Percentiles rank a stretch among this genome's conserved stretches.
These are phyloP conservation scores for Podarcis lilfordi DNA, from an alignment of 2,797 vertebrate species.

Conservation along the genomic window DNA sequence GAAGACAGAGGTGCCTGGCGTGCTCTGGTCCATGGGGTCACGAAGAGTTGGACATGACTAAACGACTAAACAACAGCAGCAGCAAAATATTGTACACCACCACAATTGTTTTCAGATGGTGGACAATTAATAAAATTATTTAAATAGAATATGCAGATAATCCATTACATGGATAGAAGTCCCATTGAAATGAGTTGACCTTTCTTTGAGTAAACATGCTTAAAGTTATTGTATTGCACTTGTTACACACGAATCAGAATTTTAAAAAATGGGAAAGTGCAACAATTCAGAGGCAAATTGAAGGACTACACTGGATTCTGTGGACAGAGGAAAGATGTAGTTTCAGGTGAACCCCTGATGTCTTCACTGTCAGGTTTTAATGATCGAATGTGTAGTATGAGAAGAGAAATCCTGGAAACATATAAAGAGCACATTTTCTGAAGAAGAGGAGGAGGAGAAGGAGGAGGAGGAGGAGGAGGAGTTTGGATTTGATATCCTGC, in stretches of 20 bases:
- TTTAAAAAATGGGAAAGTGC: neutral
- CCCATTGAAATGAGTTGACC: neutral
- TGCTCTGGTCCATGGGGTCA: no score
- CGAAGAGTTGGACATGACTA: no score
- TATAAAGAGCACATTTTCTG: neutral
- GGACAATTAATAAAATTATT: no score
- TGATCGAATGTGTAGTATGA: neutral
- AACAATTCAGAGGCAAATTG: neutral
- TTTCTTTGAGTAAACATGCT: neutral
- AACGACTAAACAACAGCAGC: no score
- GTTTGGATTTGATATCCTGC: no score
- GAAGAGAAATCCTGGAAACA: neutral
- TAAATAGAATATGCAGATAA: no score
- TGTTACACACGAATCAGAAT: neutral
- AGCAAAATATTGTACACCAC: neutral
- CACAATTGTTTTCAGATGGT: no score
- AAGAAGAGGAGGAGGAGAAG: no score
- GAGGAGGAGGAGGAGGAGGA: no score
- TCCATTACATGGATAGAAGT: neutral
- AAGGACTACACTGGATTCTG: neutral
- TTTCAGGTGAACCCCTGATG: neutral
- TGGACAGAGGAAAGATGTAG: neutral
- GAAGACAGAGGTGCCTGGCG: no score
- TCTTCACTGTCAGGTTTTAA: neutral
- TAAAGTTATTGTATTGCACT: neutral